These are phyloP conservation scores for Lordiphosa collinella DNA, from an alignment of 1,140 invertebrate genomes.

Conservation along the genomic window DNA sequence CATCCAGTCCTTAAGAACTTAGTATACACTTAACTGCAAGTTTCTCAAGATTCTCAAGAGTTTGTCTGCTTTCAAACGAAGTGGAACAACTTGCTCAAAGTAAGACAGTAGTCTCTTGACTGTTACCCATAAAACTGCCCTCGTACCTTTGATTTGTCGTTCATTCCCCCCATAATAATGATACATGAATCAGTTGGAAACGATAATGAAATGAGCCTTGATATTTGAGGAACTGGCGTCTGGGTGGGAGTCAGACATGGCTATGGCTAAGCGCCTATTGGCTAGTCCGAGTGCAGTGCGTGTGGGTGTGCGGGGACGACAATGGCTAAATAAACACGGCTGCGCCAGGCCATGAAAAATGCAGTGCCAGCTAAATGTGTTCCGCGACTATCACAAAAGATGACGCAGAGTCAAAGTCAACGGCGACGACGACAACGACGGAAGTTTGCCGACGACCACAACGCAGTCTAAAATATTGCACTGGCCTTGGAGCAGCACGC, in stretches of 20 bases:
- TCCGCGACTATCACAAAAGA: constrained; percentile 10
- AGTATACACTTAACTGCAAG: too few relatives aligned
- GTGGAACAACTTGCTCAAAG: too few relatives aligned
- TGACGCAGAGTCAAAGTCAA: constrained; percentile 13
- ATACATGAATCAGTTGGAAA: not conserved
- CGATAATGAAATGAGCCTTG: constrained; percentile 21
- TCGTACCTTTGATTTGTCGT: not conserved
- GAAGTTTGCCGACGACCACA: constrained; percentile 53
- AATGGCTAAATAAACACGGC: constrained; percentile 40
- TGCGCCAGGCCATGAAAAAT: constrained; percentile 30
- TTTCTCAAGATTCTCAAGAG: too few relatives aligned
- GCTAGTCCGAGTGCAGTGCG: constrained; percentile 13
- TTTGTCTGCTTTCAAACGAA: too few relatives aligned
- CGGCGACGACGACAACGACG: constrained; percentile 40
- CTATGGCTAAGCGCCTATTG: too few relatives aligned
- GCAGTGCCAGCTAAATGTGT: constrained; percentile 44
- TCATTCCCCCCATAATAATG: not conserved
- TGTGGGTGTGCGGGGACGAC: constrained; percentile 9
- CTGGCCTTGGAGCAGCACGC: constrained; percentile 72
- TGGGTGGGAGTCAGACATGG: constrained; percentile 20
- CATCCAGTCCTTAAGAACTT: too few relatives aligned
- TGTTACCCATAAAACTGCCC: too few relatives aligned
- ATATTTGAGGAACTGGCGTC: constrained; percentile 27
- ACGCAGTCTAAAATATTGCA: constrained; percentile 67
- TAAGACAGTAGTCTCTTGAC: too few relatives aligned